Conservation (phyloP, 2,888 invertebrate genomes). For the Drosophila anomalipes region DNA sequence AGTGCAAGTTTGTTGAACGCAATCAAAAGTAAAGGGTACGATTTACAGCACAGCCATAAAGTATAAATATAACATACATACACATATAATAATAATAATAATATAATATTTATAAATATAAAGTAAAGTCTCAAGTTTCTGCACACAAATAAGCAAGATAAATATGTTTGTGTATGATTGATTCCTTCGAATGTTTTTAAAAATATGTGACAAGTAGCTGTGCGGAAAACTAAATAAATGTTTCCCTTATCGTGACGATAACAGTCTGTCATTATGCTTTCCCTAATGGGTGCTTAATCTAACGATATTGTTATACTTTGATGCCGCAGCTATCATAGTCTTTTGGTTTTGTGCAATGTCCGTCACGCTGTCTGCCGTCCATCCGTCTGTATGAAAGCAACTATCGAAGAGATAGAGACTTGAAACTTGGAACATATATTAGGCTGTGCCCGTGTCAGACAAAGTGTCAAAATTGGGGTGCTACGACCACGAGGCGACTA, state of each 20-base stretch:
- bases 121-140: background rate
- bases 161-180: constrained; percentile 16
- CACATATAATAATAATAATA: no score
- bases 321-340: background rate
- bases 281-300: constrained; percentile 38
- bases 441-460: background rate
- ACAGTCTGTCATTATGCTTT: constrained; percentile 22
- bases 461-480: no score
- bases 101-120: background rate
- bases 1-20: background rate
- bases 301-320: constrained; percentile 7
- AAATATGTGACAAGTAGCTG: background rate
- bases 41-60: constrained; percentile 29
- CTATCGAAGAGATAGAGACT: background rate
- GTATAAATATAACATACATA: constrained; percentile 14
- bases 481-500: no score
- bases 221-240: constrained; percentile 3
- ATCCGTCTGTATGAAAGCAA: background rate
- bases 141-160: background rate
- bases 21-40: background rate
- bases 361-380: background rate
- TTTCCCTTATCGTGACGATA: constrained; percentile 42
- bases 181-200: constrained; percentile 8
- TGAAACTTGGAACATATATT: background rate
- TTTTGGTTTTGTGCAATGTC: background rate